Evolutionary conservation across 1,140 invertebrate species (phyloP), one percentile per base, ranked within the genome.

Genomic region (Linepithema humile): DNA sequence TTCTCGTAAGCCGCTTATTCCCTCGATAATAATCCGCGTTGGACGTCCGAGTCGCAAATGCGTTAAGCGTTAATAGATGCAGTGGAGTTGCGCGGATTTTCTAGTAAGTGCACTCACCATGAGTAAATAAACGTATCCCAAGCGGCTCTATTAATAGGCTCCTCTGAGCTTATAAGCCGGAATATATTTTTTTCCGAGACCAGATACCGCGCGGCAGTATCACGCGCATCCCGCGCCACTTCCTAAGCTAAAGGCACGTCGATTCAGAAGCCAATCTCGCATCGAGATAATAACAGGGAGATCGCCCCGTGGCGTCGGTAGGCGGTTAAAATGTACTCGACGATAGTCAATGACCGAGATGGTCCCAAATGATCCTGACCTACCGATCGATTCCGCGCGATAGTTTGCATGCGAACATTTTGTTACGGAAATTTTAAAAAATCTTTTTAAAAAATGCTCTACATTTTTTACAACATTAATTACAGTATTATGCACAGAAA

Each of bases 141-240:
- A 87, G 87, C 87, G 84, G 88, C 87, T 85, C 89, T 91, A 91
- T 91, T 90, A 91, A 91, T 90, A 91, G 73, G 69, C 82, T 87
- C 62, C 75, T 83, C 32, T 77, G 73, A 84, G 89, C 85, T 90
- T 90, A 88, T 88, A 82, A 89, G 84, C 82, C 29, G 84, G 84
- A 73, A 78, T 62, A 60, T 43, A 43, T 90, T 89, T 87, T 88
- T 86, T 86, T 73, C 38, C 9, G 57, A 38, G 75, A 80, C 88
- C 62, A 84, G 90, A 89, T 88, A 84, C 43, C 67, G n/a, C 55
- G 57, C 70, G 57, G 75, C 84, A 35, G 53, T 88, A 82, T 82
- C 75, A 69, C 48, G 48, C 17, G 62, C 50, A 40, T 80, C 70
- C 59, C 35, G 55, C 72, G 67, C 17, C 59, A 65, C 57, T 73